A percentile compares a stretch with the other conserved stretches of the same genome.
Conservation (phyloP, 2,888 invertebrate species). For the Drosophila anceps region DNA sequence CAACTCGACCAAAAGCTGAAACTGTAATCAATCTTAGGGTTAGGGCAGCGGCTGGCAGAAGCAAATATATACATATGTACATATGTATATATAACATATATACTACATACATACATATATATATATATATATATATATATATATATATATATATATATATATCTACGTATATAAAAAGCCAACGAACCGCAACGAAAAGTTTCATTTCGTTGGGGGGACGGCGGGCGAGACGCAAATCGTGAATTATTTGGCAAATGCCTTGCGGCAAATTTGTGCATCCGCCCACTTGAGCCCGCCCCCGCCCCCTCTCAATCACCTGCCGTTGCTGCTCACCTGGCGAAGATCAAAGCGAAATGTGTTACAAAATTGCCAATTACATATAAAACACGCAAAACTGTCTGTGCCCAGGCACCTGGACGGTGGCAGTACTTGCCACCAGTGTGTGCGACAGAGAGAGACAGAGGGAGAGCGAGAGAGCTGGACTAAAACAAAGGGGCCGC, state of each 20-base stretch:
- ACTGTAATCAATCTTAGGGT: constrained; percentile 55
- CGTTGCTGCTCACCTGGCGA: constrained; percentile 29
- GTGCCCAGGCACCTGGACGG: constrained; percentile 30
- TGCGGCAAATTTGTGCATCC: constrained; percentile 67
- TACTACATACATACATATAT: background rate
- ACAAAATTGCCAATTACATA: constrained; percentile 81
- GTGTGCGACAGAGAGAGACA: background rate
- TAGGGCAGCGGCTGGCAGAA: background rate
- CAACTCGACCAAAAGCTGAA: constrained; percentile 37
- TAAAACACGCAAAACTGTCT: constrained; percentile 68
- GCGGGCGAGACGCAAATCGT: constrained; percentile 29
- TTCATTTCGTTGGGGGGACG: constrained; percentile 34
- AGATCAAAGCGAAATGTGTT: constrained; percentile 80
- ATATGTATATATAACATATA: background rate
- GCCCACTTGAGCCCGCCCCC: constrained; percentile 36
- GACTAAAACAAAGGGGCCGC: constrained; percentile 68
- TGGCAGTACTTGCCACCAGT: background rate
- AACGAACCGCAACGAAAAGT: constrained; percentile 58
- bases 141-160: constrained; percentile 4
- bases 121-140: background rate
- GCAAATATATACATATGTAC: background rate
- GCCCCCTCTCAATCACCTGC: constrained; percentile 4
- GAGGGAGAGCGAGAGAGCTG: background rate
- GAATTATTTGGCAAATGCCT: constrained; percentile 71
- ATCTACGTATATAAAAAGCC: constrained; percentile 23